Evolutionary conservation across 2,888 invertebrate species (phyloP), one percentile per base, ranked within the genome.

Genomic region (Andrena praecox): DNA sequence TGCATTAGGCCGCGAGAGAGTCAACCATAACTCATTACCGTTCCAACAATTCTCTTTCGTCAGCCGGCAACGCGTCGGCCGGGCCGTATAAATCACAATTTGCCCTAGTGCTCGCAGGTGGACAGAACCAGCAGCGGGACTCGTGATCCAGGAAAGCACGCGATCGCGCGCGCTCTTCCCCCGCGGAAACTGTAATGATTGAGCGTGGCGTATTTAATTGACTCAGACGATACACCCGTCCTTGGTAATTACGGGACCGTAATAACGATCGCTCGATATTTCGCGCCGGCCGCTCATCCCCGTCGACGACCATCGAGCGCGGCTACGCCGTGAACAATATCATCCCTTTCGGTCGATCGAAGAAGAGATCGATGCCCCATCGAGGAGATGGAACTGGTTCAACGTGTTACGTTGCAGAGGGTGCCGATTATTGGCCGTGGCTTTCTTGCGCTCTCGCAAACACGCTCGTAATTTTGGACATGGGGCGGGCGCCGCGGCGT

Each of bases 1-100:
- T 81, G 76, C 84, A 88, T 88, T 88, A 88, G 78, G 60, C 74
- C 72, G 68, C 75, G 75, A 56, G 60, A 85, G 69, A 85, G 69
- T 81, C 77, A 78, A 78, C 56, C 79, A 81, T 88, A 88, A 88
- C 77, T 88, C 88, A 82, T 88, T 88, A 84, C 80, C 56, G 79
- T 79, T 1, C 78, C 79, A 80, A 56, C 87, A 87, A 88, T 88
- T 87, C 88, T 88, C 88, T 87, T 88, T 88, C 87, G 85, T 86
- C 87, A 85, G 84, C 60, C 80, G 75, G 80, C 71, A 76, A 79
- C 82, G 71, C 62, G 80, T 70, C 69, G 70, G 56, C 24, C 72
- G 71, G 70, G 56, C 24, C 72, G 71, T 80, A 88, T 87, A 88
- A 88, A 88, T 88, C 88, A 88, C 85, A 87, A 88, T 88, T 88